These are phyloP conservation scores for Drosophila hamatofila DNA, from an alignment of 2,888 invertebrate genomes.

Conservation along the genomic window DNA sequence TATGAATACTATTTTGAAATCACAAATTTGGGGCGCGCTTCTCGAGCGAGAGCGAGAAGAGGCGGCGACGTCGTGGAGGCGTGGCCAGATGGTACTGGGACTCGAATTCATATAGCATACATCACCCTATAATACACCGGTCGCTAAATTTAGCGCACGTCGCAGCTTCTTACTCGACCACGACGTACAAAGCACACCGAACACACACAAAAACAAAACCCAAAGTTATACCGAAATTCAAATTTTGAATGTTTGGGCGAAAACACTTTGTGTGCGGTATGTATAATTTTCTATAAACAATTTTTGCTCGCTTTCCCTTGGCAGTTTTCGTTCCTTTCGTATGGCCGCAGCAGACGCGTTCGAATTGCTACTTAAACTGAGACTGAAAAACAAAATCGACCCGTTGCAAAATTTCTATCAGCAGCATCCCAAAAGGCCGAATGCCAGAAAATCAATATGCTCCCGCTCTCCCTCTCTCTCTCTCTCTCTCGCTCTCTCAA, in stretches of 20 bases:
- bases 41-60: not conserved
- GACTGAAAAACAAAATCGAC: constrained; percentile 36
- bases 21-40: constrained; percentile 44
- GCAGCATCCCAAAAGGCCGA: constrained; percentile 67
- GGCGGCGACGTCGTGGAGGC: constrained; percentile 19
- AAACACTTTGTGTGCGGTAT: constrained; percentile 59
- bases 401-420: constrained; percentile 65
- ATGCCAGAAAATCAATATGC: constrained; percentile 64
- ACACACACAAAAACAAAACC: constrained; percentile 36
- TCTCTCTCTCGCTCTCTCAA: constrained; percentile 9
- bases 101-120: constrained; percentile 59
- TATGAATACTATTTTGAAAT: constrained; percentile 41
- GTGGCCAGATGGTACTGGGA: constrained; percentile 39
- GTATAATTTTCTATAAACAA: constrained; percentile 63
- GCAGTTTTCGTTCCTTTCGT: constrained; percentile 10
- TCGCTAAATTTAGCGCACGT: constrained; percentile 72
- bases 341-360: constrained; percentile 60
- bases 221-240: constrained; percentile 32
- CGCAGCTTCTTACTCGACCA: constrained; percentile 46
- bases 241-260: constrained; percentile 71
- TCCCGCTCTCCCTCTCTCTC: not conserved
- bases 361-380: constrained; percentile 63
- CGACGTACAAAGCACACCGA: not conserved
- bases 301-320: constrained; percentile 34
- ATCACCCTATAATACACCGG: constrained; percentile 73